phyloP scores from a whole-genome alignment of 2,888 invertebrate genomes.

The Yponomeuta sedellus region DNA sequence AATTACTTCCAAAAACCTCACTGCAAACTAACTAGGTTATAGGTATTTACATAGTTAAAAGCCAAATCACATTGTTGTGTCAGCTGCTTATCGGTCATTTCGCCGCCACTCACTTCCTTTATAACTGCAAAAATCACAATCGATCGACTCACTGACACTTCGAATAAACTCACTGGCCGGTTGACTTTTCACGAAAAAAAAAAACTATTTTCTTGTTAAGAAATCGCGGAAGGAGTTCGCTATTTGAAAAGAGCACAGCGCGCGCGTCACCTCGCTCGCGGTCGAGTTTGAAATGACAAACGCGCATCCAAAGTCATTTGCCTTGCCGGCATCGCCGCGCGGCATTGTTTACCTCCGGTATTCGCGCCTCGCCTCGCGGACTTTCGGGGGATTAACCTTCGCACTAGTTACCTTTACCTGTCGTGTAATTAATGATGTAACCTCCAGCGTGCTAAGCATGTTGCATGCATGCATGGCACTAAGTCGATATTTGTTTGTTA shows the following conservation, averaged over 20 bases:
- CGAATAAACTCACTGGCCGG: slow-evolving; percentile 26
- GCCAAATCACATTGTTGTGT: slow-evolving; percentile 23
- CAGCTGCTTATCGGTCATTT: slow-evolving; percentile 51
- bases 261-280: slow-evolving; percentile 42
- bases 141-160: slow-evolving; percentile 24
- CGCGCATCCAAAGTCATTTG: slow-evolving; percentile 54
- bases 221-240: slow-evolving; percentile 24
- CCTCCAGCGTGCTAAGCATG: not conserved
- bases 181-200: slow-evolving; percentile 25
- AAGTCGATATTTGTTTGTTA: too few species aligned
- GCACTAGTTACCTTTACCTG: not conserved
- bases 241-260: slow-evolving; percentile 22
- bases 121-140: slow-evolving; percentile 38
- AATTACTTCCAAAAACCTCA: not conserved
- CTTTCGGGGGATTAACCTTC: not conserved
- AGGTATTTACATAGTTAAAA: not conserved
- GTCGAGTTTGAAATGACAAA: slow-evolving; percentile 67
- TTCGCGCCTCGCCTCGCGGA: not conserved
- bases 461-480: too few species aligned
- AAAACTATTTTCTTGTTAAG: not conserved
- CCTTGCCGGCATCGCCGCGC: slow-evolving; percentile 31
- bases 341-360: slow-evolving; percentile 51
- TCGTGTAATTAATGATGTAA: not conserved
- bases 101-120: slow-evolving; percentile 50
- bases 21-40: not conserved